These are phyloP conservation scores for Stegodyphus dumicola DNA, from an alignment of 1,140 invertebrate species.

Conservation along the genomic window DNA sequence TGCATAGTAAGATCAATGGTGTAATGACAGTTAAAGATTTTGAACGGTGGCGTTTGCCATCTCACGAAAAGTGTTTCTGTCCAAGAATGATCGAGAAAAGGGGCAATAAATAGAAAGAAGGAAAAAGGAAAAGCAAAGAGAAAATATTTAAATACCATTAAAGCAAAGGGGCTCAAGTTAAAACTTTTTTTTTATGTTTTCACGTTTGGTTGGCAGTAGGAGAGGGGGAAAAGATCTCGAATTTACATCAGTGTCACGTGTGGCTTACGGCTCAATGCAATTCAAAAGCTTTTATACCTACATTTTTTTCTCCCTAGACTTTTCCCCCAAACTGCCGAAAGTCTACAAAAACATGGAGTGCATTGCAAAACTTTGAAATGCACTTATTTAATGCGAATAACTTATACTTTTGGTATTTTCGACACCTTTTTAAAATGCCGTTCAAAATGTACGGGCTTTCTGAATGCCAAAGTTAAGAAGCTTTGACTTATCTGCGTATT, in stretches of 20 bases:
- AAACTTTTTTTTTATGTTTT: too few relatives aligned
- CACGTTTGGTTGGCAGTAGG: too few relatives aligned
- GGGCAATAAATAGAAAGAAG: too few relatives aligned
- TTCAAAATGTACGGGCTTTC: not conserved
- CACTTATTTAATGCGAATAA: conserved; percentile 43
- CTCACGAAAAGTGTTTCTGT: too few relatives aligned
- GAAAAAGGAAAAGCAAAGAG: too few relatives aligned
- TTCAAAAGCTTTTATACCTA: conserved; percentile 22
- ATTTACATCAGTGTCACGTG: conserved; percentile 47
- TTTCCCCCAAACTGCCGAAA: not conserved
- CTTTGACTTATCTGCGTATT: not conserved
- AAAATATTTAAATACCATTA: too few relatives aligned
- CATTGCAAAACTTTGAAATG: conserved; percentile 32
- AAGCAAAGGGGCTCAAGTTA: too few relatives aligned
- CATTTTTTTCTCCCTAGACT: not conserved
- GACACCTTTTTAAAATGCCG: conserved; percentile 11
- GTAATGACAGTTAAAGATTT: too few relatives aligned
- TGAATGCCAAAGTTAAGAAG: conserved; percentile 21
- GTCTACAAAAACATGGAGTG: not conserved
- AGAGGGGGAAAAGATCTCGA: not conserved
- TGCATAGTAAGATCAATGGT: too few relatives aligned
- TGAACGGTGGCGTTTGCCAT: too few relatives aligned
- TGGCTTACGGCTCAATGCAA: conserved; percentile 40
- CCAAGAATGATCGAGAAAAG: too few relatives aligned
- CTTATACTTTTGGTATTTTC: conserved; percentile 6